Percentiles rank a stretch among this genome's conserved stretches.
Evolutionary conservation across 2,888 invertebrate genomes (phyloP).

Genomic region (Eilema griseolum): DNA sequence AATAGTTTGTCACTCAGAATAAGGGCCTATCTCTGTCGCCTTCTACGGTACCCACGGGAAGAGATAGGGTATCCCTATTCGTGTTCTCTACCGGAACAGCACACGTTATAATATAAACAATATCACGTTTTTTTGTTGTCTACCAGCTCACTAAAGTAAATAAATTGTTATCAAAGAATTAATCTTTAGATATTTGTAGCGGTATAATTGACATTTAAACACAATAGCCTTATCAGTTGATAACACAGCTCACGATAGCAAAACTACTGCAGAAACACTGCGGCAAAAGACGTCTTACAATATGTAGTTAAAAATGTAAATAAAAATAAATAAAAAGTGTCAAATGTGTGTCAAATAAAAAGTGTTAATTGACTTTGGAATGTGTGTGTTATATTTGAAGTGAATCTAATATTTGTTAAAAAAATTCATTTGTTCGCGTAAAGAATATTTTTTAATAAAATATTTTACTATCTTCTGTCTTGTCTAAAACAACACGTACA

Average conservation of each 20-base stretch:
- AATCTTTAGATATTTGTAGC: slow-evolving; percentile 38
- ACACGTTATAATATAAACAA: neutral
- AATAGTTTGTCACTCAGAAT: no score
- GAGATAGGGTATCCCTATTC: no score
- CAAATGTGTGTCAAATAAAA: neutral
- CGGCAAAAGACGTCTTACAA: slow-evolving; percentile 24
- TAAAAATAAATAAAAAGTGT: slow-evolving; percentile 5
- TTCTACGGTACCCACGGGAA: no score
- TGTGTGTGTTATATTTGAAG: neutral
- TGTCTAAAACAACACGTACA: neutral
- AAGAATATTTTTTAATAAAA: neutral
- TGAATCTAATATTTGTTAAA: neutral
- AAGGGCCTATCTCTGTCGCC: no score
- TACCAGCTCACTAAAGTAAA: slow-evolving; percentile 1
- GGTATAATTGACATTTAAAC: slow-evolving; percentile 49
- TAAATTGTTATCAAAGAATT: slow-evolving; percentile 20
- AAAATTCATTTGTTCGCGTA: neutral
- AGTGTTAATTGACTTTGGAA: neutral
- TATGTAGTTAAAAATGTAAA: neutral
- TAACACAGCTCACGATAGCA: slow-evolving; percentile 37
- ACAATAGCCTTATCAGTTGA: slow-evolving; percentile 52
- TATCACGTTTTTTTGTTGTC: neutral
- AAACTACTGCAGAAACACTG: slow-evolving; percentile 36
- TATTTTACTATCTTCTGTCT: neutral
- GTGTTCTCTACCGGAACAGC: no score